Conservation (phyloP, 1,140 invertebrate genomes). For the Macrocentrus cingulum region DNA sequence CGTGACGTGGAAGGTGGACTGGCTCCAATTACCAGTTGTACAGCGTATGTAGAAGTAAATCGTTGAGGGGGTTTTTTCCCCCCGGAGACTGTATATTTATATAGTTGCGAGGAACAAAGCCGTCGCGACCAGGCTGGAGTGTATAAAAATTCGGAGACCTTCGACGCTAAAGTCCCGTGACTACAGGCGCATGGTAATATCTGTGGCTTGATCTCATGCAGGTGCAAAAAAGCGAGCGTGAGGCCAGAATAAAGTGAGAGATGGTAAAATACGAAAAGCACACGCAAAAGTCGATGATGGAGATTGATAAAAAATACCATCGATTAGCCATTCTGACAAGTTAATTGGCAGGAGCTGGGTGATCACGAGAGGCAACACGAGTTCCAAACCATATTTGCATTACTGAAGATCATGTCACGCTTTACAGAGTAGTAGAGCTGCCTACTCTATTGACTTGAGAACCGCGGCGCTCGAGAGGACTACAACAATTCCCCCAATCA, state of each 20-base stretch:
- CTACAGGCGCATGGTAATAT: conserved; percentile 14
- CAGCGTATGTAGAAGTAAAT: not conserved
- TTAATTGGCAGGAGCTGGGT: conserved; percentile 7
- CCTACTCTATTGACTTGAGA: no score
- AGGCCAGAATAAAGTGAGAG: not conserved
- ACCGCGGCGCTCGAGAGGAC: no score
- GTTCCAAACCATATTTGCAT: no score
- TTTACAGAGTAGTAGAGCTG: no score
- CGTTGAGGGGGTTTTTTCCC: not conserved
- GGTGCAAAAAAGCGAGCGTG: not conserved
- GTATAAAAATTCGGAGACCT: conserved; percentile 12
- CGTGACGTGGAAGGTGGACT: not conserved
- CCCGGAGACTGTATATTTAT: not conserved
- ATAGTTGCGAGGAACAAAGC: not conserved
- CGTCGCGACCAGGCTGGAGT: conserved; percentile 4
- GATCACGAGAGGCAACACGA: no score
- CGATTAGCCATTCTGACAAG: not conserved
- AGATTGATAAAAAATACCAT: conserved; percentile 13
- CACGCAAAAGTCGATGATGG: not conserved
- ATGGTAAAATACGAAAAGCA: not conserved
- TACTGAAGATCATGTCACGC: no score
- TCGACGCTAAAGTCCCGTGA: conserved; percentile 23
- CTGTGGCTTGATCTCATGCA: conserved; percentile 25
- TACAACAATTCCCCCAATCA: no score
- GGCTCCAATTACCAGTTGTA: not conserved